Base-by-base conservation (phyloP, 1,140 invertebrate genomes). In the Spodoptera frugiperda region DNA sequence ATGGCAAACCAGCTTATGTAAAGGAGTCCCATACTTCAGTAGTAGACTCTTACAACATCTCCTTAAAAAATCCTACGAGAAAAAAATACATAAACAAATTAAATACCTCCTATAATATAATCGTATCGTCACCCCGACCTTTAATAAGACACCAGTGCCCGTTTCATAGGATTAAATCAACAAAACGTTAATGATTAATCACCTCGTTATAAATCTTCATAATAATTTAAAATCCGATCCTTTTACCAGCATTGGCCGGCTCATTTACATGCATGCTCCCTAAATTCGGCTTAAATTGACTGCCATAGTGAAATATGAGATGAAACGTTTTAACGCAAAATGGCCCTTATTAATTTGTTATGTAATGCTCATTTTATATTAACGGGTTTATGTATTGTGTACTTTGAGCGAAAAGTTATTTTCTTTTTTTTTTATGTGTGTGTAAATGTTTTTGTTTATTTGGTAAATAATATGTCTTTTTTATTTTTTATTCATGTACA, bases 101-200 rank as follows among this genome's bases (percentile, higher is more conserved):
- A 39, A 39, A 39, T 39, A 53, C 5, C 12, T 51, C 8, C 49
- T 19, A 53, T 17, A 15, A 17, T 17, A 15, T 14, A 57, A 14
- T 25, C 25, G 11, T 30, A 12, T 21, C 12, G 11, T 25, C 10
- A 30, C 4, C 14, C 30, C 14, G 14, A 17, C 30, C 14, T 39
- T 3, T 39, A 39, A 39, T n/a, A 39, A 9, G 15, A 61, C 33
- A 21, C 54, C 21, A 10, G 30, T 44, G 12, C 15, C 59, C 15
- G 17, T 10, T 44, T 19, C 15, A 63, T 63, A 17, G 15, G 59
- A 19, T 63, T 44, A 63, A 61, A 61, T 10, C 57, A 6, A n/a
- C 59, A 19, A 63, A 63, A 63, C 59, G 44, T 67, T 48, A 67
- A 67, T 67, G 44, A 67, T 67, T 48, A 67, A 46, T 67, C n/a